Evolutionary conservation across 2,797 vertebrate genomes (phyloP).

Genomic region (Acomys russatus): DNA sequence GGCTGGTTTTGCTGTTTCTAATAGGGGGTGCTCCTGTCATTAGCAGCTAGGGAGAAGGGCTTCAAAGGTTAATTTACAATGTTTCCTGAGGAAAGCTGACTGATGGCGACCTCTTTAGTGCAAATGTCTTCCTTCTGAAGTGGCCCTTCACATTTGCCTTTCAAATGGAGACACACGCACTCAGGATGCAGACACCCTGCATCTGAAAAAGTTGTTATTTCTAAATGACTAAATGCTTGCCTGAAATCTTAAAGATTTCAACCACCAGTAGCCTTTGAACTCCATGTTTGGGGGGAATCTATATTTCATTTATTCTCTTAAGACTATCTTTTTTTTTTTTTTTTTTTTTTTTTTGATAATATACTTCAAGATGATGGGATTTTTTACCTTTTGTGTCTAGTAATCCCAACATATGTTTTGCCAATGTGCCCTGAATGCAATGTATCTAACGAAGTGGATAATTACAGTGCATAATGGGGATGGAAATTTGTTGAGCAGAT

Average conservation of each 20-base stretch:
- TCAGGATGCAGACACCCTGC: background rate
- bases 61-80: slow-evolving; percentile 66
- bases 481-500: slow-evolving; percentile 2
- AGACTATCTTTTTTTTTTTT: background rate
- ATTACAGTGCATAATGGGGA: background rate
- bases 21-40: slow-evolving; percentile 38
- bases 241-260: slow-evolving; percentile 13
- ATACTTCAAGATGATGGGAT: background rate
- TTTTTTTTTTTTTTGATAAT: slow-evolving; percentile 22
- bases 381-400: background rate
- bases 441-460: slow-evolving; percentile 35
- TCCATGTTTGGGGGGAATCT: background rate
- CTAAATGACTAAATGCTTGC: slow-evolving; percentile 45
- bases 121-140: slow-evolving; percentile 37
- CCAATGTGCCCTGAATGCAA: background rate
- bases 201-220: slow-evolving; percentile 36
- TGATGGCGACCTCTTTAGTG: background rate
- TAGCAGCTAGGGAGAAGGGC: slow-evolving; percentile 53
- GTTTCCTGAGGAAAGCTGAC: slow-evolving; percentile 2
- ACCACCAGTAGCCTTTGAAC: background rate
- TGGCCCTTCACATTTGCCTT: slow-evolving; percentile 23
- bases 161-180: background rate
- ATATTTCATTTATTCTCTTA: slow-evolving; percentile 28
- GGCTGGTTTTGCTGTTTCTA: slow-evolving; percentile 66
- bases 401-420: slow-evolving; percentile 35